Base-by-base conservation (phyloP, 35 echinoderm and acorn worm genomes). In the Ptychodera flava region DNA sequence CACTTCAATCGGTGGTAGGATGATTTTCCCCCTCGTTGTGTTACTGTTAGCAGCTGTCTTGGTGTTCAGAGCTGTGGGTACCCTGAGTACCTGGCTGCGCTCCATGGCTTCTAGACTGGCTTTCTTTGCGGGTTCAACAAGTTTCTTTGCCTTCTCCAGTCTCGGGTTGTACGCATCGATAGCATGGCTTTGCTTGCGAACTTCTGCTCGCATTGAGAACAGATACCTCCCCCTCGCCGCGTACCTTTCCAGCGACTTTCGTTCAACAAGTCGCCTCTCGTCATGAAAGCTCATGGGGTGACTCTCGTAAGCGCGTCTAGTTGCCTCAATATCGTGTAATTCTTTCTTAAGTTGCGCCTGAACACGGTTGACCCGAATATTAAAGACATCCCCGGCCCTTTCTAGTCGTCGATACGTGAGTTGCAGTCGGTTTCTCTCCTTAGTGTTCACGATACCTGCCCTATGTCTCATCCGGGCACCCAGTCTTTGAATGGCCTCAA, bases 371-470 rank as follows among this genome's bases (percentile, higher is more conserved):
- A 95, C 86, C 16, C 87, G 76, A 0, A 81, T 38, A 35, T 91
- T 87, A 0, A 82, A 77, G 15, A 84, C 76, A 31, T 87, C 89
- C 84, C 85, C 85, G 28, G 38, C 33, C 64, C 78, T 76, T 15
- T 90, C 36, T 84, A 95, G 89, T 53, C 89, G 90, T 33, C 89
- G 91, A 30, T 95, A 90, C 31, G 38, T 78, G 31, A 85, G 84
- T 12, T 33, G 80, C 28, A 92, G 76, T 78, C 89, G 79, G 80
- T 92, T 95, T 81, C 92, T 95, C 53, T 92, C 87, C 1, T 86
- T 90, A 30, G 85, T 88, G 87, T 95, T 95, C 31, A 95, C 76
- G 64, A 95, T 95, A 77, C 93, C 93, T 15, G 90, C 92, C 32
- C 90, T 84, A 37, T 95, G 90, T 78, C 93, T 82, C 36, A 91